These are phyloP conservation scores for Telenomus remus DNA, from an alignment of 1,140 invertebrate genomes.

Conservation along the genomic window DNA sequence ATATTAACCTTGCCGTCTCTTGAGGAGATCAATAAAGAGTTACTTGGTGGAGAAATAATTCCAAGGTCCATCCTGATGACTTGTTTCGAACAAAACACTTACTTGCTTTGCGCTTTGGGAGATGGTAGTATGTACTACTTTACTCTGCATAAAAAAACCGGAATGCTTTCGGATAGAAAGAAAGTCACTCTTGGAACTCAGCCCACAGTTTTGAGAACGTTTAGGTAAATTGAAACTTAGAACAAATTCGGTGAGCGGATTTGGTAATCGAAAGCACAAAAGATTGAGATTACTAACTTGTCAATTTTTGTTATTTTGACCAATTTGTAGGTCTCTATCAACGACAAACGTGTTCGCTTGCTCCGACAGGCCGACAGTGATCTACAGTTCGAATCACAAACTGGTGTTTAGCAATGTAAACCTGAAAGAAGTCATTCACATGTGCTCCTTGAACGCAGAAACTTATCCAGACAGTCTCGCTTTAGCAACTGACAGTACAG, in stretches of 20 bases:
- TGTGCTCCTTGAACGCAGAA: constrained; percentile 97
- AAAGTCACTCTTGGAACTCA: constrained; percentile 97
- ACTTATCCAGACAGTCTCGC: constrained; percentile 97
- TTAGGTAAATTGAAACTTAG: constrained; percentile 69
- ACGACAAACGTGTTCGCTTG: constrained; percentile 99
- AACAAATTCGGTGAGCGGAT: too few relatives aligned
- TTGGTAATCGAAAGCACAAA: too few relatives aligned
- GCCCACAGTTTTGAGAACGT: constrained; percentile 94
- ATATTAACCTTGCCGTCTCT: constrained; percentile 88
- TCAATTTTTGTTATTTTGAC: too few relatives aligned
- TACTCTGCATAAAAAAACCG: constrained; percentile 83
- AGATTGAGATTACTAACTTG: too few relatives aligned
- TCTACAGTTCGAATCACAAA: constrained; percentile 99
- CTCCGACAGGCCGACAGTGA: constrained; percentile 98
- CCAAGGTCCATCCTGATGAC: constrained; percentile 96
- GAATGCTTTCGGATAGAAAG: constrained; percentile 87
- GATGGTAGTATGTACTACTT: constrained; percentile 99
- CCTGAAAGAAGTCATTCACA: constrained; percentile 97
- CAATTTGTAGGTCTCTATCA: constrained; percentile 83
- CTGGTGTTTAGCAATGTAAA: constrained; percentile 99
- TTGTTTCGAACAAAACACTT: constrained; percentile 93
- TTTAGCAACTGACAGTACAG: constrained; percentile 92
- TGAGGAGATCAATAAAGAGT: constrained; percentile 87
- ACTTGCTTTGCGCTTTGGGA: constrained; percentile 93
- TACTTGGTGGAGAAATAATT: constrained; percentile 95